Evolutionary conservation across 1,140 invertebrate species (phyloP), one percentile per base, ranked within the genome.

Genomic region (Euwallacea fornicatus): DNA sequence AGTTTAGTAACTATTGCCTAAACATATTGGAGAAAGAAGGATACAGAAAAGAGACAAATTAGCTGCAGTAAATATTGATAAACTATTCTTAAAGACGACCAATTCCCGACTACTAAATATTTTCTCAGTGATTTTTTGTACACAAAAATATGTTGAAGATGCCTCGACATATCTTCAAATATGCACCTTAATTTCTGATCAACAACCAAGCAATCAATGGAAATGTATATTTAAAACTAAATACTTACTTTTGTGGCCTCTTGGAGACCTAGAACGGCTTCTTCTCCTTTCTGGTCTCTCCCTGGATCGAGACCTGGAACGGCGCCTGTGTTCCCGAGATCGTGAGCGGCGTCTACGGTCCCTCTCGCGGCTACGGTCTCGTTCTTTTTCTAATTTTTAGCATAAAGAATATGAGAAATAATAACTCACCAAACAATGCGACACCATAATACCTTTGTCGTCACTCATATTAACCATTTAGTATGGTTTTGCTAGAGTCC

Each of bases 271-370:
- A 2, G 88, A 89, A 73, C 84, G 84, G 74, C 87, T 89, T 70
- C 86, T 85, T 69, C 84, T 84, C 42, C 86, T 80, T 16, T 33
- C 21, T 33, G 21, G 21, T 33, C 21, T 33, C 21, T 87, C 85
- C 69, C 86, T 85, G 21, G 87, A 88, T 55, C 88, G 84, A 47
- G 89, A 90, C 54, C 89, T 83, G 2, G 89, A 89, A 50, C 89
- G 81, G 78, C 88, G 87, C 78, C 87, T 85, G 55, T 86, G 85
- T 77, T 90, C 88, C 66, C 90, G 83, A 42, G 89, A 91, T 54
- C 90, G 83, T 42, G 89, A 91, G 75, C 89, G 85, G 75, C 89
- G 85, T 75, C 90, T 85, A 50, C 90, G 85, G 75, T 90, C 88
- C 41, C 84, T 53, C 33, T 79, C 77, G 9, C 76, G 70, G 58